Percentiles rank a stretch among this genome's conserved stretches.
These are phyloP conservation scores for Thamnophis sirtalis DNA, from an alignment of 2,113 vertebrate species.

Conservation along the genomic window DNA sequence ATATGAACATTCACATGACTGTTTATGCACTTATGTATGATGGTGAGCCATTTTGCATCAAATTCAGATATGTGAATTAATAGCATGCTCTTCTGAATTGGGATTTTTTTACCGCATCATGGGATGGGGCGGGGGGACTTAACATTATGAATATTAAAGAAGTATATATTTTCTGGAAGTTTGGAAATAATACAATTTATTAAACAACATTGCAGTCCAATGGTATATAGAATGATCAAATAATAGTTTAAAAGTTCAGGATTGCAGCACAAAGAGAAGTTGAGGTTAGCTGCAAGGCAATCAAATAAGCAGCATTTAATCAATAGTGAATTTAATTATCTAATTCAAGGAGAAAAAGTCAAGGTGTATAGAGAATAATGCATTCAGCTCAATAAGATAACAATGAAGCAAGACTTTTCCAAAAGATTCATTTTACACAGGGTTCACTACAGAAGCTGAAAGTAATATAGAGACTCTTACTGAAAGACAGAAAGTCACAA, in stretches of 20 bases:
- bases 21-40: not conserved
- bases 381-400: not conserved
- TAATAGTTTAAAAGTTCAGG: not conserved
- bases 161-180: not conserved
- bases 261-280: not conserved
- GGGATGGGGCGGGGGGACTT: not conserved
- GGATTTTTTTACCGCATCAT: not conserved
- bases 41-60: not conserved
- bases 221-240: not conserved
- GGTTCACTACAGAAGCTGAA: not conserved
- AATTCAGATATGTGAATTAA: not conserved
- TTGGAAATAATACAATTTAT: not conserved
- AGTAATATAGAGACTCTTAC: not conserved
- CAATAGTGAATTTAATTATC: not conserved
- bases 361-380: not conserved
- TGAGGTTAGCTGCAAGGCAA: not conserved
- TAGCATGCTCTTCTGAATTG: not conserved
- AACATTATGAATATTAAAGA: not conserved
- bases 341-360: not conserved
- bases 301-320: not conserved
- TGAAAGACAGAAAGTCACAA: not conserved
- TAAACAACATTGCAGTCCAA: not conserved
- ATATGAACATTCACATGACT: not conserved
- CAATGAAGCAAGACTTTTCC: not conserved
- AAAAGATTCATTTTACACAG: not conserved